phyloP scores from a whole-genome alignment of 2,888 invertebrate genomes.

The Synanthedon tipuliformis region DNA sequence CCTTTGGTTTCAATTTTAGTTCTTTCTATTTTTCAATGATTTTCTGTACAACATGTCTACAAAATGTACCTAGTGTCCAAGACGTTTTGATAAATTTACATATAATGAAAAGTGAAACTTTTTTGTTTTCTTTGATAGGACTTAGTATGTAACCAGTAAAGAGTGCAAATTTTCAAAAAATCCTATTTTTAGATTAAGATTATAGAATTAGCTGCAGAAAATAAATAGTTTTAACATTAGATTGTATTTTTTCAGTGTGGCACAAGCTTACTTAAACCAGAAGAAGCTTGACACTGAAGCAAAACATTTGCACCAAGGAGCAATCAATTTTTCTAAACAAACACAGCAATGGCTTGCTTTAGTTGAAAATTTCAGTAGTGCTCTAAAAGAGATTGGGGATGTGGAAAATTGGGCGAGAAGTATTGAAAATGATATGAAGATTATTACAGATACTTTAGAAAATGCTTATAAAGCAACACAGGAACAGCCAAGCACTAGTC shows the following conservation, averaged over 20 bases:
- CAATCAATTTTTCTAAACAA: conserved; percentile 94
- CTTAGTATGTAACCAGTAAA: too few species aligned
- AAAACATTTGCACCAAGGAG: conserved; percentile 93
- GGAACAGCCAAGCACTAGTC: conserved; percentile 32
- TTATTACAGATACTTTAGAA: conserved; percentile 91
- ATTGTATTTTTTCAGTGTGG: conserved; percentile 76
- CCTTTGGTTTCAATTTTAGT: too few species aligned
- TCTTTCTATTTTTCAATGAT: too few species aligned
- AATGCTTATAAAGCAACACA: conserved; percentile 86
- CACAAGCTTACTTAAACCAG: conserved; percentile 98
- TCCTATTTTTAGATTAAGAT: neutral
- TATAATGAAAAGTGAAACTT: too few species aligned
- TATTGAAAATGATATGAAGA: conserved; percentile 95
- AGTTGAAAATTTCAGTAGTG: conserved; percentile 87
- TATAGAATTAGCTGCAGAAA: neutral
- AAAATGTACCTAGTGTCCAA: too few species aligned
- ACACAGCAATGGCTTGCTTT: conserved; percentile 97
- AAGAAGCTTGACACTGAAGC: conserved; percentile 98
- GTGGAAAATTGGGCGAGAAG: conserved; percentile 98
- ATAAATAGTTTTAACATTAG: neutral
- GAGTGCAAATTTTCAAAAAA: neutral
- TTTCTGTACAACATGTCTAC: too few species aligned
- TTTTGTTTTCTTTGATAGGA: too few species aligned
- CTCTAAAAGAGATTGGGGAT: conserved; percentile 96
- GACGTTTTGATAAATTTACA: too few species aligned